A percentile compares a stretch with the other conserved stretches of the same genome.
Evolutionary conservation across 2,888 invertebrate species (phyloP).

Genomic region (Microchrysa polita): DNA sequence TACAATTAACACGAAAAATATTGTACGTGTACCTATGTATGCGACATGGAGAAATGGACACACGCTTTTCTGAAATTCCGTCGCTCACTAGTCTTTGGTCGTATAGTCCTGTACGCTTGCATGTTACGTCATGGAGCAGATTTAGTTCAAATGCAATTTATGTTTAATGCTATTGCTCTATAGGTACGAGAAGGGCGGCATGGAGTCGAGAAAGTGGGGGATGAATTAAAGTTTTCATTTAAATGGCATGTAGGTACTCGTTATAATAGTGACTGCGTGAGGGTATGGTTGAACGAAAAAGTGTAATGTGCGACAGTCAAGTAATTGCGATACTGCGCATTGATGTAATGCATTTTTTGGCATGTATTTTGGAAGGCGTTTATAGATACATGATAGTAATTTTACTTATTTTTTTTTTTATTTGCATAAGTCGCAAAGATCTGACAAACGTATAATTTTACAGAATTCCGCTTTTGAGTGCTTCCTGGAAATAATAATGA

Average conservation of each 20-base stretch:
- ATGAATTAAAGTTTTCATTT: conserved; percentile 12
- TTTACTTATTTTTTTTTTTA: too few relatives aligned
- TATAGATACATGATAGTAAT: too few relatives aligned
- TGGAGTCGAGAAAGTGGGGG: not conserved
- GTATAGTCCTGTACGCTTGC: not conserved
- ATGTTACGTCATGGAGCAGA: not conserved
- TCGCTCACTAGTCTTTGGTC: not conserved
- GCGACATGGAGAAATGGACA: conserved; percentile 19
- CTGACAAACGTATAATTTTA: too few relatives aligned
- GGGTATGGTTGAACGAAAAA: not conserved
- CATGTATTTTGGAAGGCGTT: too few relatives aligned
- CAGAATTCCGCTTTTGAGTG: too few relatives aligned
- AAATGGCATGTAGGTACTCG: not conserved
- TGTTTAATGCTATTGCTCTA: conserved; percentile 12
- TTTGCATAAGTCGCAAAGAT: too few relatives aligned
- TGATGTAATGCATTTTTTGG: too few relatives aligned
- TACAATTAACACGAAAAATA: conserved; percentile 46
- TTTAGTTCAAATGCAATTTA: conserved; percentile 25
- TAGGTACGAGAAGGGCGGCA: not conserved
- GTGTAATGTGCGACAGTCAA: too few relatives aligned
- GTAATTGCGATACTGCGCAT: too few relatives aligned
- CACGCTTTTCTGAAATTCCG: not conserved
- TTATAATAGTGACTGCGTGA: not conserved
- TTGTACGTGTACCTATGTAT: too few relatives aligned
- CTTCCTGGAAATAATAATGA: too few relatives aligned